Conservation (phyloP, 2,888 invertebrate species). For the Ectemnius cavifrons region DNA sequence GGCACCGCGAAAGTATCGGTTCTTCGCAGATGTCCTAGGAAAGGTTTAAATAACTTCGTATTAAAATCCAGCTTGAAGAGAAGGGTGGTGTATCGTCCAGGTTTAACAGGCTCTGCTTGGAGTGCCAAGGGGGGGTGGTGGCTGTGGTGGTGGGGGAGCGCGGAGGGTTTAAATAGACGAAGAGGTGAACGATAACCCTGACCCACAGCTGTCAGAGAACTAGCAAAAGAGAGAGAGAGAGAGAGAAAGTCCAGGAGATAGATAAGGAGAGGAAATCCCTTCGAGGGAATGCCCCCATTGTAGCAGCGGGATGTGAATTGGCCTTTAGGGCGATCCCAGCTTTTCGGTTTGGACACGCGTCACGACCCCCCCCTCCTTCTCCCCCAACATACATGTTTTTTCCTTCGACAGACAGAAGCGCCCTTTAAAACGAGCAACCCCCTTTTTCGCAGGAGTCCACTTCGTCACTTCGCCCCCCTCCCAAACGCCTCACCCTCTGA, state of each 20-base stretch:
- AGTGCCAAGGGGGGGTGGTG: constrained; percentile 6
- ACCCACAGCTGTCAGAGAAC: constrained; percentile 66
- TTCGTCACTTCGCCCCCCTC: constrained; percentile 18
- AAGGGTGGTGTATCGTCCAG: constrained; percentile 18
- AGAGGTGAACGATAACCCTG: constrained; percentile 67
- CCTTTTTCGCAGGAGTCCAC: constrained; percentile 17
- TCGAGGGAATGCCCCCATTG: constrained; percentile 69
- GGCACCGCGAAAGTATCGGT: too few species aligned
- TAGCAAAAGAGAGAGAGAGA: too few species aligned
- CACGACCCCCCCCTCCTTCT: constrained; percentile 23
- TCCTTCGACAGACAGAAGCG: constrained; percentile 19
- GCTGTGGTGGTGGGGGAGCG: constrained; percentile 10
- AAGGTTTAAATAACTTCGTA: constrained; percentile 65
- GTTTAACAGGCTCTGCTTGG: constrained; percentile 40
- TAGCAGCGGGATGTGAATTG: constrained; percentile 61
- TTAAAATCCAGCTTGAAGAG: constrained; percentile 58
- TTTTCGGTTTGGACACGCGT: constrained; percentile 50
- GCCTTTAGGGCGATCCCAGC: constrained; percentile 52
- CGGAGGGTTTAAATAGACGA: constrained; percentile 51
- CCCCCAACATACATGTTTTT: neutral
- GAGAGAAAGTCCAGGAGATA: too few species aligned
- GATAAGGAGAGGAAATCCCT: constrained; percentile 32
- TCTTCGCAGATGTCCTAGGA: too few species aligned
- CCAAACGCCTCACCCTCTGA: constrained; percentile 7
- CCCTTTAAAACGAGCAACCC: constrained; percentile 55